These are phyloP conservation scores for Dione vanillae DNA, from an alignment of 2,888 invertebrate genomes.

Conservation along the genomic window DNA sequence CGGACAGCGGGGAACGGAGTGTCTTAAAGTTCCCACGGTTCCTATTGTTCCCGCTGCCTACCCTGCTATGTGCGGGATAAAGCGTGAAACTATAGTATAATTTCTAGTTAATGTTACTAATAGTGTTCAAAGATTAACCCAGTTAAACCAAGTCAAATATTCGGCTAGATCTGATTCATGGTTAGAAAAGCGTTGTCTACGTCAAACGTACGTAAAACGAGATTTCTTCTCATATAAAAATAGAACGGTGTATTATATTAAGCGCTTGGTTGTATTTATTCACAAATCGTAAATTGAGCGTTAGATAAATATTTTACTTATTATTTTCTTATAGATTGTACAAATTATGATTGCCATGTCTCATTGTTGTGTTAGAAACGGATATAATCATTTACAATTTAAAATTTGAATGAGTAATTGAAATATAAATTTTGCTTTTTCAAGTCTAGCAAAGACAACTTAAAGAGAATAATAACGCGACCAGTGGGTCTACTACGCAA, in stretches of 20 bases:
- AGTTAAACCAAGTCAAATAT: conserved; percentile 57
- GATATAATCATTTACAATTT: not conserved
- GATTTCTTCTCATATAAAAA: conserved; percentile 44
- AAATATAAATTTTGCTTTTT: not conserved
- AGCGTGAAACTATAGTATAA: no score
- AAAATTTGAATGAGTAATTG: not conserved
- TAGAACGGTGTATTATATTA: conserved; percentile 30
- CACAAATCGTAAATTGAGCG: not conserved
- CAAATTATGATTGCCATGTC: not conserved
- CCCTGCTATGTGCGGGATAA: no score
- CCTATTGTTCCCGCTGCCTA: no score
- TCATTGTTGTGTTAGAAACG: not conserved
- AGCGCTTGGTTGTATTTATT: conserved; percentile 7
- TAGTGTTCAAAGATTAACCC: conserved; percentile 49
- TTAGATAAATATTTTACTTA: conserved; percentile 1
- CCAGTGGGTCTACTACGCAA: no score
- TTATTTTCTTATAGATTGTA: not conserved
- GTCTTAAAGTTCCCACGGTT: no score
- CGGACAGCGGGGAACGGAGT: no score
- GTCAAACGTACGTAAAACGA: conserved; percentile 51
- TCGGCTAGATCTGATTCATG: conserved; percentile 58
- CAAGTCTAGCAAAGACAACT: no score
- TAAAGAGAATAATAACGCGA: no score
- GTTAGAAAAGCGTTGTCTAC: conserved; percentile 51
- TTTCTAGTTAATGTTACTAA: conserved; percentile 13